A percentile compares a stretch with the other conserved stretches of the same genome.
Evolutionary conservation across 2,113 vertebrate species (phyloP).

Genomic region (Myiozetetes cayanensis): DNA sequence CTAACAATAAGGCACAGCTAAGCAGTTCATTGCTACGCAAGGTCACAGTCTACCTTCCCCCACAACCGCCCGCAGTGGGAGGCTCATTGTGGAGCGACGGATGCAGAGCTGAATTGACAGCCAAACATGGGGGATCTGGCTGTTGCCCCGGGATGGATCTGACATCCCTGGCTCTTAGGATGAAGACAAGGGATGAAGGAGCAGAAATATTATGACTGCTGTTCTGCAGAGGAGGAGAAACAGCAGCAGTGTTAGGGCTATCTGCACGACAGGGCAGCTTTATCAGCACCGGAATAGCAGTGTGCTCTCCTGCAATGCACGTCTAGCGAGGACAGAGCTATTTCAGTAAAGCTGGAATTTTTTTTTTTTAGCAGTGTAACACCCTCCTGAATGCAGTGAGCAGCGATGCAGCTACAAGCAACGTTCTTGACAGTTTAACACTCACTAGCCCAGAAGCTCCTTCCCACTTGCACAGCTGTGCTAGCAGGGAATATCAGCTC

Average conservation of each 20-base stretch:
- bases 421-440: background rate
- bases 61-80: background rate
- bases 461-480: background rate
- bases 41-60: constrained; percentile 29
- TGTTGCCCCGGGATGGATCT: background rate
- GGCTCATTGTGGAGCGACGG: background rate
- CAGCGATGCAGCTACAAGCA: background rate
- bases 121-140: background rate
- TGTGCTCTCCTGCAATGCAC: background rate
- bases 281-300: background rate
- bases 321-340: background rate
- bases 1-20: background rate
- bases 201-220: background rate
- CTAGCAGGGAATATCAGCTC: background rate
- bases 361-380: background rate
- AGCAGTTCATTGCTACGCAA: background rate
- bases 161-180: background rate
- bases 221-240: background rate
- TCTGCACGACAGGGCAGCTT: background rate
- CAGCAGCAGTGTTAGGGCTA: background rate
- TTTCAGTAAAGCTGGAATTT: background rate
- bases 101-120: constrained; percentile 25
- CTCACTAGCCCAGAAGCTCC: background rate
- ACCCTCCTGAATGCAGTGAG: background rate
- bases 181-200: background rate